Base-by-base conservation (phyloP, 2,797 vertebrate species). In the Silurus aristotelis region DNA sequence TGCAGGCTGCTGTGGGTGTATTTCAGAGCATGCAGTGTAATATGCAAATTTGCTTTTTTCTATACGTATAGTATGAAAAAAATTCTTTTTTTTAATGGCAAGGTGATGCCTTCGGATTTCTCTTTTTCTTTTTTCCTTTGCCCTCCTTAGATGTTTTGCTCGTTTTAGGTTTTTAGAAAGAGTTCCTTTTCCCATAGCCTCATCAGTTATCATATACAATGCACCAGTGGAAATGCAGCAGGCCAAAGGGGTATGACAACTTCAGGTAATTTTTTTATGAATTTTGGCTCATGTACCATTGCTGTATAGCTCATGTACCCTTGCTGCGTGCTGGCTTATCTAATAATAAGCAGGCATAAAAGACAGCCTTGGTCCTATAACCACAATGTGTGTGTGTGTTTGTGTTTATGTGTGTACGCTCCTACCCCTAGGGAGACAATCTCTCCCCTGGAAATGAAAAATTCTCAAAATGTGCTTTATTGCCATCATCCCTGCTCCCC, bases 391-490 rank as follows among this genome's bases (percentile, higher is more conserved):
- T 87, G 27, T 76, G 68, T 81, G 56, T 84, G 71, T 48, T 43
- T 87, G 43, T 85, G 87, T 85, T 76, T 61, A 48, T 85, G 79
- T 64, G 25, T 68, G 60, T 76, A 66, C 76, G 56, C 60, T 77
- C 76, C 63, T 89, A 86, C 87, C 89, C 87, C 43, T 31, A 85
- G 89, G 90, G 86, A 88, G 85, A 88, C 85, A 86, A 90, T 90
- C 77, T 83, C 89, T 89, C 80, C 87, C 82, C 85, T 90, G 87
- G 80, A 90, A 90, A 90, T 89, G 87, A 90, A 90, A 91, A 90
- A 89, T 84, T 85, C 84, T 87, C 85, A n/a, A 82, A 90, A 85
- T 89, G 88, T 87, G 89, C 80, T 86, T 90, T 89, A 88, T 87
- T 90, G 89, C 85, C 77, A 22, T 86, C 68, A 83, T 73, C 68